Base-by-base conservation (phyloP, 1,140 invertebrate species). In the Matsumurasca onukii region DNA sequence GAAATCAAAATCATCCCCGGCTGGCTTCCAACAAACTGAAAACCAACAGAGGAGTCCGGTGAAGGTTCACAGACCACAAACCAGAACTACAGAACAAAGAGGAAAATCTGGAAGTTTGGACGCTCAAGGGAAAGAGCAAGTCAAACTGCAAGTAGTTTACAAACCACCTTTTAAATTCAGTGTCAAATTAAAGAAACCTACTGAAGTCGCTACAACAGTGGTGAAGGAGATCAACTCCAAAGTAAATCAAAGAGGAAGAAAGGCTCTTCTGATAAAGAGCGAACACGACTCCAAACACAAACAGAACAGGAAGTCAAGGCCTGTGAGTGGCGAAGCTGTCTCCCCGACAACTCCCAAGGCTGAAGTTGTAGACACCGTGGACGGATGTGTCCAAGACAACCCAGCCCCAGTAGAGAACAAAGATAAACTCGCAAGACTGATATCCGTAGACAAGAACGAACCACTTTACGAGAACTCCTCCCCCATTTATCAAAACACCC, bases 91-190 rank as follows among this genome's bases (percentile, higher is more conserved):
- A 12, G 45, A 45, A n/a, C 63, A 52, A 24, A 65, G 29, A 29
- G 68, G 30, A 64, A 66, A 51, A 48, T 63, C 70, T 0, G 61
- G 25, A 31, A 63, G 61, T 34, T 27, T 63, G 2, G 61, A 63
- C 39, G 61, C 61, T 5, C n/a, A 34, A 3, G 61, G 29, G 3
- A 63, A 63, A 63, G 61, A 63, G 73, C 86, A 89, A 67, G 86
- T 89, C 0, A 86, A 90, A 61, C 78, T 93, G 12, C 91, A 93
- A 77, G 91, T 93, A 1, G 89, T 93, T 3, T 93, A 92, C 76
- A 92, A 92, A 74, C 91, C 91, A 30, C 91, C 91, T 0, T 93
- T 93, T 76, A 90, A 90, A 72, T 92, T 93, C 77, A 92, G 88
- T 77, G 83, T 93, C 24, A 91, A 91, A 75, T 82, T 93, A 52